Evolutionary conservation across 2,113 vertebrate genomes (phyloP).

Genomic region (Pituophis catenifer): DNA sequence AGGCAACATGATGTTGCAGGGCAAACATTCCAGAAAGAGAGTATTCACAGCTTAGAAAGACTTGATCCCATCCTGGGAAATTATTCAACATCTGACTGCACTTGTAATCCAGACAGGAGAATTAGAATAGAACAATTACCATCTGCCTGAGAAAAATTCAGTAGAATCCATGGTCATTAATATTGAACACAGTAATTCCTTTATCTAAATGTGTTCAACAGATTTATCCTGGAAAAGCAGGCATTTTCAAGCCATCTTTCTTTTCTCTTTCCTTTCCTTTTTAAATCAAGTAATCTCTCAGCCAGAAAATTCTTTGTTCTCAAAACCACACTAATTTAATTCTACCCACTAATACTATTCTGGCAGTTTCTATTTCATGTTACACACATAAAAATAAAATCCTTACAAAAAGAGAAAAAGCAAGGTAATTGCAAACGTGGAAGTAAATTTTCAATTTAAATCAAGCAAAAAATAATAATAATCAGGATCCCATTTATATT

Average conservation of each 20-base stretch:
- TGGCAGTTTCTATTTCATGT: neutral
- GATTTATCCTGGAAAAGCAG: neutral
- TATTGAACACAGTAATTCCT: neutral
- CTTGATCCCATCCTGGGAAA: neutral
- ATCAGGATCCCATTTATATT: neutral
- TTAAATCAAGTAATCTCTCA: neutral
- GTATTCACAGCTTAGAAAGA: neutral
- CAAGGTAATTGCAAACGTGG: neutral
- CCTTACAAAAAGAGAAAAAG: neutral
- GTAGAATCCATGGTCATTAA: neutral
- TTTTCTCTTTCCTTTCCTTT: neutral
- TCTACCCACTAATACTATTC: neutral
- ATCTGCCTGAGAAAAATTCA: neutral
- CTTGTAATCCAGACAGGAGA: neutral
- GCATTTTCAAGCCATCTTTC: neutral
- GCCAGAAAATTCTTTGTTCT: neutral
- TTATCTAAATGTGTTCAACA: neutral
- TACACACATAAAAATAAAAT: conserved; percentile 2
- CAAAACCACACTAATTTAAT: neutral
- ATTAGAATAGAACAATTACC: neutral
- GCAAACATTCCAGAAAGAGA: neutral
- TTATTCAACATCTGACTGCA: neutral
- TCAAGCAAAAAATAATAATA: neutral
- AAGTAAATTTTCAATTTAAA: neutral
- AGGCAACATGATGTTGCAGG: neutral